Conservation (phyloP, 2,888 invertebrate genomes). For the Athalia cordata region DNA sequence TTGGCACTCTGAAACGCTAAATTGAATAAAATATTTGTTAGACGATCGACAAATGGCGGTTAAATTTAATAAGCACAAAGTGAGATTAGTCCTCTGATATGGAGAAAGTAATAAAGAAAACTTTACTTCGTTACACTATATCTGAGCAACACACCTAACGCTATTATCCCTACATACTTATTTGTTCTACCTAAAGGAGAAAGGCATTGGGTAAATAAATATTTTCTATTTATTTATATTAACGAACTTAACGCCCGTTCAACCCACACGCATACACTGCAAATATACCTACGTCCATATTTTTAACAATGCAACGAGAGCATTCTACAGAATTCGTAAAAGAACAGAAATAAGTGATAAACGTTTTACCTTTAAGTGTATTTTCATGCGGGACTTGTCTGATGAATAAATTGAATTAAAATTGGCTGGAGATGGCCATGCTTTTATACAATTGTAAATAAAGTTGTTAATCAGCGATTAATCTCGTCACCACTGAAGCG, state of each 20-base stretch:
- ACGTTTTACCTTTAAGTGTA: no score
- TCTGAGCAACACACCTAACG: no score
- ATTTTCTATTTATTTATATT: slow-evolving; percentile 19
- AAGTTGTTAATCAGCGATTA: background rate
- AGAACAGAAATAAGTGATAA: no score
- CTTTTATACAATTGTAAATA: background rate
- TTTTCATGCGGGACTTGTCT: no score
- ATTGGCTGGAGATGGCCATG: background rate
- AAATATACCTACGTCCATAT: background rate
- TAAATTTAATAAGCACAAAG: background rate
- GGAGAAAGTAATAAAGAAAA: no score
- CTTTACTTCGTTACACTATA: no score
- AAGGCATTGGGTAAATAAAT: slow-evolving; percentile 19
- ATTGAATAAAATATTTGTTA: background rate
- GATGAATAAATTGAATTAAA: background rate
- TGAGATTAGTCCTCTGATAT: background rate
- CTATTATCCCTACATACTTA: no score
- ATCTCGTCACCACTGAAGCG: slow-evolving; percentile 63
- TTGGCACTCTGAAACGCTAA: slow-evolving; percentile 5
- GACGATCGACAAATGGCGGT: background rate
- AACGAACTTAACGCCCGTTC: slow-evolving; percentile 1
- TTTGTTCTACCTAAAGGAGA: background rate
- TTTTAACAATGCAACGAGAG: no score
- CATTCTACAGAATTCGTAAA: no score
- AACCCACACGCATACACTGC: background rate